phyloP scores from a whole-genome alignment of 2,888 invertebrate species.

The Yponomeuta cagnagella region DNA sequence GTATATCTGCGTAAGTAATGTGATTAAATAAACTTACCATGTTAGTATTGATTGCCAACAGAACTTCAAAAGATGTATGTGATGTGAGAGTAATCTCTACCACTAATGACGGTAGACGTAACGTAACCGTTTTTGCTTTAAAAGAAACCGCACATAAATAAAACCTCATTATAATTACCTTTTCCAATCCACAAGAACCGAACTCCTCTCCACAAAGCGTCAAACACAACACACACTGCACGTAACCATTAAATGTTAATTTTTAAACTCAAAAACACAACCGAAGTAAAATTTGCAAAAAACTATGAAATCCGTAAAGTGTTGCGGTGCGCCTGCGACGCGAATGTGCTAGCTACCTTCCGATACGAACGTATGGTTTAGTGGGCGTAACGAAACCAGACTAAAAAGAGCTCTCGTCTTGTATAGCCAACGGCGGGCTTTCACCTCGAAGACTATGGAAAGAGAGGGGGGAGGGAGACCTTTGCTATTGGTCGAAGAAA shows the following conservation, averaged over 20 bases:
- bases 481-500: background rate
- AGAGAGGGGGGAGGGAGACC: slow-evolving; percentile 2
- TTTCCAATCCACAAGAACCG: background rate
- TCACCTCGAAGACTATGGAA: background rate
- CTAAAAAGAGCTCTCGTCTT: background rate
- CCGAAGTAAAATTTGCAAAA: background rate
- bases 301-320: slow-evolving; percentile 29
- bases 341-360: slow-evolving; percentile 37
- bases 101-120: background rate
- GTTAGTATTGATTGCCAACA: too few species aligned
- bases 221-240: background rate
- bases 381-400: slow-evolving; percentile 20
- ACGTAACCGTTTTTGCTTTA: background rate
- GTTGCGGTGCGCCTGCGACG: slow-evolving; percentile 45
- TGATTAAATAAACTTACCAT: too few species aligned
- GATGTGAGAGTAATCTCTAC: background rate
- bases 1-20: too few species aligned
- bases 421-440: background rate
- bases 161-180: background rate
- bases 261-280: background rate
- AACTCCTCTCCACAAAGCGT: background rate
- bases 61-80: too few species aligned
- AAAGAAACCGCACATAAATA: background rate
- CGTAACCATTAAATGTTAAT: background rate
- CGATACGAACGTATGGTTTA: slow-evolving; percentile 46